These are phyloP conservation scores for Brachionus rotundiformis DNA, from an alignment of 1,140 invertebrate species.

Conservation along the genomic window DNA sequence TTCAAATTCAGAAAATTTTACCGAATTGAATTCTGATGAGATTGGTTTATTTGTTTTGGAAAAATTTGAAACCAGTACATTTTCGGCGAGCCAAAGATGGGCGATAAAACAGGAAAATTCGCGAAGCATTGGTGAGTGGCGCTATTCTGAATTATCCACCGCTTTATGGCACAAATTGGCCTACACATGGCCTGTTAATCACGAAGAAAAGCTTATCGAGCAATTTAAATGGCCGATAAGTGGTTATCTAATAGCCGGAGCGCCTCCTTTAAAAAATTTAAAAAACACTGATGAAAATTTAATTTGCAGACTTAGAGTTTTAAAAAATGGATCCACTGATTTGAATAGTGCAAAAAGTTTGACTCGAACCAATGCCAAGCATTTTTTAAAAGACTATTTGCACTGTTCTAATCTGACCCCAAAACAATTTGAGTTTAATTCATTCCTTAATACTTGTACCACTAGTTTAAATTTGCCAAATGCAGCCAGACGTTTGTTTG, in stretches of 20 bases:
- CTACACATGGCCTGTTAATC: slow-evolving; percentile 62
- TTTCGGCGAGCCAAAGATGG: slow-evolving; percentile 34
- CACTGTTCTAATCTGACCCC: slow-evolving; percentile 19
- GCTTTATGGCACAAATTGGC: slow-evolving; percentile 62
- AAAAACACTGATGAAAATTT: not conserved
- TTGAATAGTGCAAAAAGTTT: slow-evolving; percentile 56
- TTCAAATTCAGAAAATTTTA: not conserved
- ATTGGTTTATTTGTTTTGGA: slow-evolving; percentile 29
- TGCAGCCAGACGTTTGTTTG: slow-evolving; percentile 63
- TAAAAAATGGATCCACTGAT: slow-evolving; percentile 61
- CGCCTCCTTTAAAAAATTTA: slow-evolving; percentile 58
- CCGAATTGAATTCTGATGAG: slow-evolving; percentile 23
- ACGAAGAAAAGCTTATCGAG: slow-evolving; percentile 58
- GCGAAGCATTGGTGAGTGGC: slow-evolving; percentile 61
- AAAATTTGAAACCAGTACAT: not conserved
- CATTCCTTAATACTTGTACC: slow-evolving; percentile 63
- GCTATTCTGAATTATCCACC: slow-evolving; percentile 59
- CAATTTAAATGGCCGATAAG: slow-evolving; percentile 65
- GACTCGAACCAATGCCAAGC: slow-evolving; percentile 42
- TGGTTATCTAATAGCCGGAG: slow-evolving; percentile 60
- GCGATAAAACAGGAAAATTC: slow-evolving; percentile 30
- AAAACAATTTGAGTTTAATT: slow-evolving; percentile 52
- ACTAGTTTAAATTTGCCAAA: slow-evolving; percentile 59
- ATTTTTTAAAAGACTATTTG: slow-evolving; percentile 1
- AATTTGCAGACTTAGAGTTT: slow-evolving; percentile 54